phyloP scores from a whole-genome alignment of 2,797 vertebrate genomes.

The Myotis planiceps region DNA sequence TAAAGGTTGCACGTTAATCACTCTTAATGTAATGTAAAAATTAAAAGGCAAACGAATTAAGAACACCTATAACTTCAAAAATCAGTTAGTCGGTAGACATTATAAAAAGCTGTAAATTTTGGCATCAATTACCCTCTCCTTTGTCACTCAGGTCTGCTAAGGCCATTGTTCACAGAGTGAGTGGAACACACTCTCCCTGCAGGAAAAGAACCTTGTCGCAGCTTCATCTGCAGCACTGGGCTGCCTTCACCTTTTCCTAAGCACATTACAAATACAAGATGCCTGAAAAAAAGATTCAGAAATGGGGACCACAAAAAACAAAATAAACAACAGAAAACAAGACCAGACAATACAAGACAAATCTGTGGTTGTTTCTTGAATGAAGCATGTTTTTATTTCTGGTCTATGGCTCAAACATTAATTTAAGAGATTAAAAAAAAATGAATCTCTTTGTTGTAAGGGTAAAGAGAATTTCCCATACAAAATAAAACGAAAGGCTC shows the following conservation, averaged over 20 bases:
- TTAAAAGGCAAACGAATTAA: not conserved
- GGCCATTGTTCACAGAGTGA: not conserved
- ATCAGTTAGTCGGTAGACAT: not conserved
- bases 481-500: not conserved
- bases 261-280: not conserved
- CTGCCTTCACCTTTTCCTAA: not conserved
- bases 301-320: not conserved
- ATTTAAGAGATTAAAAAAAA: conserved; percentile 22
- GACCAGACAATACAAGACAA: not conserved
- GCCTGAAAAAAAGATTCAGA: not conserved
- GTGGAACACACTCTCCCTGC: fast-evolving
- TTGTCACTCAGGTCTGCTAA: not conserved
- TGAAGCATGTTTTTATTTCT: not conserved
- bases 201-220: not conserved
- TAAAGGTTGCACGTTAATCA: not conserved
- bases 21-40: not conserved
- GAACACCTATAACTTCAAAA: not conserved
- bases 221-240: not conserved
- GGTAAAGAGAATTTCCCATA: conserved; percentile 41
- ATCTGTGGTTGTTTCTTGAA: not conserved
- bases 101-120: not conserved
- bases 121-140: not conserved
- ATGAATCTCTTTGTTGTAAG: not conserved
- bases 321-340: not conserved
- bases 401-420: not conserved